A percentile compares a stretch with the other conserved stretches of the same genome.
Conservation (phyloP, 1,140 invertebrate genomes). For the Arctopsyche grandis region DNA sequence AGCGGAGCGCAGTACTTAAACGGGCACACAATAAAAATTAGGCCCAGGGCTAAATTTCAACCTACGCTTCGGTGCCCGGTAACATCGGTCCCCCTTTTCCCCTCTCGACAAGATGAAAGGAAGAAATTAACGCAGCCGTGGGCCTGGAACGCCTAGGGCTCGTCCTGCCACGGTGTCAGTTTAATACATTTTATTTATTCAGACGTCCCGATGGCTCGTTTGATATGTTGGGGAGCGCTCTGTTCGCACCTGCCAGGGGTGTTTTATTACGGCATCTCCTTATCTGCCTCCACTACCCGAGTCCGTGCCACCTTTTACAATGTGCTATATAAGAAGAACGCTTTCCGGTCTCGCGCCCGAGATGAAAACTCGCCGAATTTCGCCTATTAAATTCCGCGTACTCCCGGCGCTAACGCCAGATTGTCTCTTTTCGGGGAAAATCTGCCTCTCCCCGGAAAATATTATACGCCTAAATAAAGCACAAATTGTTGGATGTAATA, state of each 20-base stretch:
- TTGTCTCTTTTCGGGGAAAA: conserved; percentile 8
- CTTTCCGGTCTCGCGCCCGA: conserved; percentile 6
- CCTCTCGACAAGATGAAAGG: not conserved
- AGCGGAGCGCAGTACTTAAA: conserved; percentile 42
- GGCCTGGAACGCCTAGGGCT: conserved; percentile 17
- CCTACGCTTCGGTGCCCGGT: conserved; percentile 7
- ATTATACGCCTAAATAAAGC: not conserved
- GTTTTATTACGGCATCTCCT: conserved; percentile 34
- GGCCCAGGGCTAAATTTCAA: conserved; percentile 28
- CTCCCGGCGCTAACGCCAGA: not conserved
- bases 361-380: conserved; percentile 6
- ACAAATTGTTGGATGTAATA: not conserved
- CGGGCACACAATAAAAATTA: conserved; percentile 52
- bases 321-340: conserved; percentile 29
- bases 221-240: conserved; percentile 38
- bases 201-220: conserved; percentile 49
- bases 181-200: conserved; percentile 53
- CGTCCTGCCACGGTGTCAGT: conserved; percentile 29
- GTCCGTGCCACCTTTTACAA: not conserved
- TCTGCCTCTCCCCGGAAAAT: not conserved
- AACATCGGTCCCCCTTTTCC: conserved; percentile 1
- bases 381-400: conserved; percentile 22
- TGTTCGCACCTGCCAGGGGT: conserved; percentile 42
- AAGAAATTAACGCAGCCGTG: not conserved
- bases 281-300: not conserved